Base-by-base conservation (phyloP, 1,140 invertebrate species). In the Octopus sinensis region DNA sequence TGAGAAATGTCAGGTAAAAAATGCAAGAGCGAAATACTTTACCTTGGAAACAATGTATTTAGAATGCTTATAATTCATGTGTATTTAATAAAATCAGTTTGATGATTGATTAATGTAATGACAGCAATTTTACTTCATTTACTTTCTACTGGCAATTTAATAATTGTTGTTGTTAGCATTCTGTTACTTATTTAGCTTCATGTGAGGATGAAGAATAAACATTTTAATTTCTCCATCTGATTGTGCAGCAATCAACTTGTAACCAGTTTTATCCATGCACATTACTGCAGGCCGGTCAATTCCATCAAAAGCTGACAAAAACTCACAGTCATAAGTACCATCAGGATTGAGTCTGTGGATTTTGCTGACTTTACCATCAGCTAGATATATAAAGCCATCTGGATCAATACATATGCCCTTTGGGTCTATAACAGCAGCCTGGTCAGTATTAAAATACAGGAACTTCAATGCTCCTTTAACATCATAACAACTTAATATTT, bases 281-380 rank as follows among this genome's bases (percentile, higher is more conserved):
- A 77, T 6, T 17, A 51, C 76, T 6, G 43, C 30, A 5, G 76
- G 76, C 5, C 52, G 23, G 5, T 51, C 12, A 43, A 77, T 51
- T 10, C 52, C 52, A 53, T 77, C 76, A 53, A 77, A 53, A 23
- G 17, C 43, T 9, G 76, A 23, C 17, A 77, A 52, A 17, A 52
- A 77, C 76, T 77, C 76, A 53, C 76, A 77, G n/a, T 77, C 52
- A 53, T 77, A 77, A 0, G 17, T 51, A 77, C 76, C 76, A 6
- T 77, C 76, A 6, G 76, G 43, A 5, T 5, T 77, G 13, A 77
- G 43, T 0, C 76, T 17, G 23, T 77, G 76, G 17, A 77, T 53
- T 53, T 77, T 77, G 30, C 43, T 51, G 7, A 53, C 30, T 53
- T 77, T 77, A 43, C 76, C 52, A 53, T 77, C 76, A 53, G 43